Base-by-base conservation (phyloP, 2,888 invertebrate species). In the Acanthosepion esculentum region DNA sequence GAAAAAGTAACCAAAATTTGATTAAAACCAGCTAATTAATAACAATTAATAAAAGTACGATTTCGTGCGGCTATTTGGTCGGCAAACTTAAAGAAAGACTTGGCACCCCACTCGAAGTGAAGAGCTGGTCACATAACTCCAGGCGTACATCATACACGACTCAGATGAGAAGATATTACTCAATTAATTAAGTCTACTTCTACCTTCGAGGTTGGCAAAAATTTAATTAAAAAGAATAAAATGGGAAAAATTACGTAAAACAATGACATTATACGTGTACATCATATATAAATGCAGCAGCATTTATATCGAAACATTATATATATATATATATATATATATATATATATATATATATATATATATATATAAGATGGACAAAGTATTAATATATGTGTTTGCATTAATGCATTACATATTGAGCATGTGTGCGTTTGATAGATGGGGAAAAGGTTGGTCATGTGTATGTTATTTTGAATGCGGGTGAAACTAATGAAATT, bases 191-290 rank as follows among this genome's bases (percentile, higher is more conserved):
- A n/a, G n/a, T 78, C 78, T 78, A 78, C 18, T 78, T 78, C 78
- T 78, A 78, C 78, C 78, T 78, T 78, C 6, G n/a, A 78, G 78
- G n/a, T 78, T 78, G 78, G 78, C n/a, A 78, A 78, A 78, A 78
- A 78, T 78, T 78, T 78, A 78, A 78, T 78, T 78, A 78, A n/a
- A 78, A 78, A 78, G 78, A 78, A 78, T n/a, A 78, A 33, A 78
- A n/a, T 78, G 4, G 12, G 26, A 18, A 78, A 78, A 78, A 78
- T n/a, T n/a, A n/a, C 33, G 33, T 10, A 78, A 78, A 78, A 78
- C 78, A 78, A 78, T 78, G 15, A 15, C 59, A 12, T 50, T 50
- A 50, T 50, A 50, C 64, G 26, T 23, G 64, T 5, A 26, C 29
- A 64, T 64, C 8, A 26, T 64, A 26, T 64, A 26, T 64, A 64